Conservation (phyloP, 2,113 vertebrate species). For the Strix uralensis region DNA sequence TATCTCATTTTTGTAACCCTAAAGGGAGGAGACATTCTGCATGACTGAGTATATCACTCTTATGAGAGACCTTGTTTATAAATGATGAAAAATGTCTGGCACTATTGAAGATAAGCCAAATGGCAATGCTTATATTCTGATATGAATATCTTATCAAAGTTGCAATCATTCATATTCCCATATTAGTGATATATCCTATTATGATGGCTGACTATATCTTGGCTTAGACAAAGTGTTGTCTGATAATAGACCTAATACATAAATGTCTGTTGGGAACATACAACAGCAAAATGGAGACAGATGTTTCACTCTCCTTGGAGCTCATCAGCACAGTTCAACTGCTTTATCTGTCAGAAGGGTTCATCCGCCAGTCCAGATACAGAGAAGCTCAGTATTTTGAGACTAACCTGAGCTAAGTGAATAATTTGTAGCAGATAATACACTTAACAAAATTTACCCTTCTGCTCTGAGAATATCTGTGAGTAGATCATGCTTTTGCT, state of each 20-base stretch:
- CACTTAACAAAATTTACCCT: neutral
- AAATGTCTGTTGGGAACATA: slow-evolving; percentile 27
- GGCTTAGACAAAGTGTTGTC: slow-evolving; percentile 53
- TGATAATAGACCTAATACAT: slow-evolving; percentile 60
- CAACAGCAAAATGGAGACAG: slow-evolving; percentile 47
- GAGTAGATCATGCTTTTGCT: neutral
- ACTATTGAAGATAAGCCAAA: neutral
- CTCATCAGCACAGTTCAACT: slow-evolving; percentile 51
- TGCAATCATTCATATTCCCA: slow-evolving; percentile 1
- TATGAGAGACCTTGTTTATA: neutral
- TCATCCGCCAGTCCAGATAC: neutral
- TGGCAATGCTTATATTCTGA: neutral
- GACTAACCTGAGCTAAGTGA: neutral
- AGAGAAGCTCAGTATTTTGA: slow-evolving; percentile 14
- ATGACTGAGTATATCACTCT: neutral
- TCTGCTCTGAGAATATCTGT: neutral
- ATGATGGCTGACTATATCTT: slow-evolving; percentile 24
- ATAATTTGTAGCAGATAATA: neutral
- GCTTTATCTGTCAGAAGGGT: slow-evolving; percentile 38
- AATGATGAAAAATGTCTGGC: neutral
- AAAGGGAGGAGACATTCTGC: neutral
- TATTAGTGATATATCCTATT: slow-evolving; percentile 45
- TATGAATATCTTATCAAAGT: neutral
- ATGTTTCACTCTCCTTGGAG: slow-evolving; percentile 57
- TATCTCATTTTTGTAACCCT: neutral